Percentiles rank a stretch among this genome's conserved stretches.
These are phyloP conservation scores for Dermatemys mawii DNA, from an alignment of 2,113 vertebrate genomes.

Conservation along the genomic window DNA sequence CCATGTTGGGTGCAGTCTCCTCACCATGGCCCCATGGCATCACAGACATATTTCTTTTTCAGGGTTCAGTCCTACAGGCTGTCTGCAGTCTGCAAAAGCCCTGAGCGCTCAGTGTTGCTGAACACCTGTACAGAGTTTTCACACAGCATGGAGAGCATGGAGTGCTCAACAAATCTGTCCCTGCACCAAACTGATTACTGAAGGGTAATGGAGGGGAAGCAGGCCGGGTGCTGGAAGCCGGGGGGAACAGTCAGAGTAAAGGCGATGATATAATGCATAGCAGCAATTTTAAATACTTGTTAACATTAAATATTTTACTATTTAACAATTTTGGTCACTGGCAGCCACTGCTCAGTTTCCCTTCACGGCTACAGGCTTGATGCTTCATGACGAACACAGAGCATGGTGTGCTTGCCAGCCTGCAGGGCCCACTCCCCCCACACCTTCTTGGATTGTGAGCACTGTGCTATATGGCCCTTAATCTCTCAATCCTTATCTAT, in stretches of 20 bases:
- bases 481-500: neutral
- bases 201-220: neutral
- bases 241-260: neutral
- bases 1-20: neutral
- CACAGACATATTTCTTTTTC: neutral
- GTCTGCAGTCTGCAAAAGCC: neutral
- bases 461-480: neutral
- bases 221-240: neutral
- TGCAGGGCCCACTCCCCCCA: neutral
- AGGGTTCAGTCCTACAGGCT: fast-evolving
- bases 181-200: fast-evolving
- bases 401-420: fast-evolving
- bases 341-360: fast-evolving
- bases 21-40: fast-evolving
- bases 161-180: neutral
- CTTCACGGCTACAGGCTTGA: fast-evolving
- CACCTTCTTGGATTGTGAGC: neutral
- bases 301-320: neutral
- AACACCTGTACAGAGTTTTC: neutral
- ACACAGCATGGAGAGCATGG: fast-evolving
- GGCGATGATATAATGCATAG: neutral
- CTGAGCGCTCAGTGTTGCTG: fast-evolving
- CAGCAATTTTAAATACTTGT: neutral
- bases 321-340: neutral
- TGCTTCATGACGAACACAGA: fast-evolving